Percentiles rank a stretch among this genome's conserved stretches.
Evolutionary conservation across 2,113 vertebrate species (phyloP).

Genomic region (Myrmecophaga tridactyla): DNA sequence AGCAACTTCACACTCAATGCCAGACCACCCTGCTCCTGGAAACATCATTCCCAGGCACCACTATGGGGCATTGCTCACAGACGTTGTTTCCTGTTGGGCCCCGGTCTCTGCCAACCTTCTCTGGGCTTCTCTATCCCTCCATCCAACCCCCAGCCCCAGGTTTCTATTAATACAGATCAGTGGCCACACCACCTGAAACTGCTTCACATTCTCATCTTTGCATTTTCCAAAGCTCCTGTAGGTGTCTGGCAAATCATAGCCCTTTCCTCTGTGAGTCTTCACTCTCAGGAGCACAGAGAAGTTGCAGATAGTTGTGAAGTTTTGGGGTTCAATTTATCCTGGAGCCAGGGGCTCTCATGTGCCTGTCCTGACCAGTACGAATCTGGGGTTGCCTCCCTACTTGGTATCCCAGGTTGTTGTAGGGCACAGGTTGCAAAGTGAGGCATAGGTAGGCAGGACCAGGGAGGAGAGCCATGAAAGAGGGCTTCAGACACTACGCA

Average conservation of each 20-base stretch:
- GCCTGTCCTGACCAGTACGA: not conserved
- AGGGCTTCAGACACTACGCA: too few relatives aligned
- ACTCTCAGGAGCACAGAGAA: not conserved
- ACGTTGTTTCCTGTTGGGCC: fast-evolving
- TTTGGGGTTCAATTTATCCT: not conserved
- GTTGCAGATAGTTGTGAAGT: not conserved
- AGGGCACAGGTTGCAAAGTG: too few relatives aligned
- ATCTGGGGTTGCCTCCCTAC: not conserved
- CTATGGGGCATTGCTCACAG: fast-evolving
- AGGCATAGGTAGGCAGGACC: too few relatives aligned
- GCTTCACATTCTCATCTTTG: too few relatives aligned
- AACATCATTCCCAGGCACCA: fast-evolving
- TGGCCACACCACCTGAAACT: too few relatives aligned
- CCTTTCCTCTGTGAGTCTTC: not conserved
- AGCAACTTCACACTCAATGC: fast-evolving
- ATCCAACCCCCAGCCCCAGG: not conserved
- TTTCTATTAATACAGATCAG: not conserved
- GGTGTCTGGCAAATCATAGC: too few relatives aligned
- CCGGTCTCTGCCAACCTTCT: not conserved
- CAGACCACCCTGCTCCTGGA: not conserved
- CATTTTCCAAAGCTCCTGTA: not conserved
- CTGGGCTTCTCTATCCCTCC: not conserved
- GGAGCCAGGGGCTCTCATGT: too few relatives aligned
- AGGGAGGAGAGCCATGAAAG: too few relatives aligned
- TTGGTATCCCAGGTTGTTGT: fast-evolving